Conservation (phyloP, 1,140 invertebrate species). For the Drosophila serrata region DNA sequence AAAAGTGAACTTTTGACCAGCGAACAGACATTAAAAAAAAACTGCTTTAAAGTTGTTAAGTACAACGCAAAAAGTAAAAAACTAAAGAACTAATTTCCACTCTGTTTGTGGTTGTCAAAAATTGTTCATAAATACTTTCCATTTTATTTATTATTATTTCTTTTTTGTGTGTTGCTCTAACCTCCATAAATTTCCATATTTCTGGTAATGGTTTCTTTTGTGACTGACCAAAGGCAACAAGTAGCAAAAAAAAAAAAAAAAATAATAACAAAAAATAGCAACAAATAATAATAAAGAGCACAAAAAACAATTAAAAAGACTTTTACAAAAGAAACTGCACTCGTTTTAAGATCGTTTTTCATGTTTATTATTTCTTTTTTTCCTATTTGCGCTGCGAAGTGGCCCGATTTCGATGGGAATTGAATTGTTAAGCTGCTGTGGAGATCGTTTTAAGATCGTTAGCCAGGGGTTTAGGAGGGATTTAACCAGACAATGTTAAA, state of each 20-base stretch:
- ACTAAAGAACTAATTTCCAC: conserved; percentile 12
- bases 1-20: conserved; percentile 12
- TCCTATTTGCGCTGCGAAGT: conserved; percentile 10
- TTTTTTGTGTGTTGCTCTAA: not conserved
- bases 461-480: not conserved
- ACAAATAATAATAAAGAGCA: conserved; percentile 20
- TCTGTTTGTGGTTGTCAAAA: conserved; percentile 10
- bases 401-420: conserved; percentile 44
- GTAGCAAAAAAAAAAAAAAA: conserved; percentile 8
- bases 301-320: conserved; percentile 46
- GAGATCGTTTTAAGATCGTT: conserved; percentile 11
- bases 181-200: conserved; percentile 12
- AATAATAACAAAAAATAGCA: conserved; percentile 20
- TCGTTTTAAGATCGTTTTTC: conserved; percentile 34
- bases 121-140: conserved; percentile 59
- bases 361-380: conserved; percentile 7
- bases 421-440: conserved; percentile 10
- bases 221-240: conserved; percentile 3
- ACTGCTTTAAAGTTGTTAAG: conserved; percentile 12
- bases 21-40: conserved; percentile 1
- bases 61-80: no score
- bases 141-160: conserved; percentile 27
- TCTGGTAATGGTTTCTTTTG: conserved; percentile 24
- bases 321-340: conserved; percentile 58
- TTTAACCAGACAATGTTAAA: not conserved